phyloP scores from a whole-genome alignment of 2,113 vertebrate genomes.

The Burhinus oedicnemus region DNA sequence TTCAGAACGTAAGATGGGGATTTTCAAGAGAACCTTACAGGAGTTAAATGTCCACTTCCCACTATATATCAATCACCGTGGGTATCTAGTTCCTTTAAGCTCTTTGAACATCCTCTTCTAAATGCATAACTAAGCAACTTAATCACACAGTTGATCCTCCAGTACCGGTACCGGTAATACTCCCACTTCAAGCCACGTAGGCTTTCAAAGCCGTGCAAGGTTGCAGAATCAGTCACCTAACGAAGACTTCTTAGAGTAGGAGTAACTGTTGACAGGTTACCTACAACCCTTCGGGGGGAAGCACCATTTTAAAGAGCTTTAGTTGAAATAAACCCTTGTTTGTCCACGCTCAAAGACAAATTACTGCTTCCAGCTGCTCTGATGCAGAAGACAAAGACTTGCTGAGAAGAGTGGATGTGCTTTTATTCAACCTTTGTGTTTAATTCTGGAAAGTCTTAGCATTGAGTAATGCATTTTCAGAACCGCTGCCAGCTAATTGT shows the following conservation, averaged over 20 bases:
- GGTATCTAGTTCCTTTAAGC: background rate
- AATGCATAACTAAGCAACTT: background rate
- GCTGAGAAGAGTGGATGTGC: background rate
- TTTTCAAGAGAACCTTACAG: background rate
- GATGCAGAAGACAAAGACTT: background rate
- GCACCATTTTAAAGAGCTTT: background rate
- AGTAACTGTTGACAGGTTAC: background rate
- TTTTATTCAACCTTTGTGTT: conserved; percentile 51
- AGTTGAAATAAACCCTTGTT: background rate
- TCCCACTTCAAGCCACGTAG: background rate
- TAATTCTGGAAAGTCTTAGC: conserved; percentile 14
- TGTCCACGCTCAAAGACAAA: background rate
- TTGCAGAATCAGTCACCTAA: background rate
- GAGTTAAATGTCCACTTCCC: conserved; percentile 1
- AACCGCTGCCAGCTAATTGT: conserved; percentile 35
- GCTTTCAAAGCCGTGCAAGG: background rate
- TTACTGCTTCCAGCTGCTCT: conserved; percentile 5
- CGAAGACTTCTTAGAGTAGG: background rate
- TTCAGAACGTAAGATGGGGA: background rate
- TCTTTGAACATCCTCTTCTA: background rate
- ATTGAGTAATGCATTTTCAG: conserved; percentile 9
- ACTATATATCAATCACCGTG: background rate
- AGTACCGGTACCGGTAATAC: background rate
- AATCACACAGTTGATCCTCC: background rate
- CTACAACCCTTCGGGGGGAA: background rate